Percentiles rank a stretch among this genome's conserved stretches.
Conservation (phyloP, 2,113 vertebrate species). For the Echinops telfairi region DNA sequence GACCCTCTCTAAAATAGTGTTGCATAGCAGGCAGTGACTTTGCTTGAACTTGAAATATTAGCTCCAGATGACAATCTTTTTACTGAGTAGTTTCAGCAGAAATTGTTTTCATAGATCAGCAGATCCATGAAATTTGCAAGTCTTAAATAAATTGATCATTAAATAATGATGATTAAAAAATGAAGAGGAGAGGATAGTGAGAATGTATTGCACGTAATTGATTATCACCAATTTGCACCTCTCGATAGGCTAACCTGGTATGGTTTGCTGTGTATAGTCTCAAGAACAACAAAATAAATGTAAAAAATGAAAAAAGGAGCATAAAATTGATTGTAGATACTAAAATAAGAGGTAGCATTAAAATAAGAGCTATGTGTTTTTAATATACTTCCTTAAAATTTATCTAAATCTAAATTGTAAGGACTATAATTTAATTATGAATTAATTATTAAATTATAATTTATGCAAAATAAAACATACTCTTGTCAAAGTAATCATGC, state of each 20-base stretch:
- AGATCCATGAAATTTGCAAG: too few species aligned
- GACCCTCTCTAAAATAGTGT: neutral
- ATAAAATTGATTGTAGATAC: neutral
- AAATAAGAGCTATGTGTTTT: neutral
- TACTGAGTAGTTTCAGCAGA: neutral
- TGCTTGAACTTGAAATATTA: neutral
- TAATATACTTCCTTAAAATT: slow-evolving; percentile 23
- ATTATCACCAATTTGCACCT: neutral
- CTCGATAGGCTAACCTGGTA: neutral
- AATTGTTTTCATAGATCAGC: too few species aligned
- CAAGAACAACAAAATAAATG: neutral
- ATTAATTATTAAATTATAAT: too few species aligned
- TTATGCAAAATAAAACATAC: too few species aligned
- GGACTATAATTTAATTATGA: too few species aligned
- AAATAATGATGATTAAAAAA: neutral
- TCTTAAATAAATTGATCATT: too few species aligned
- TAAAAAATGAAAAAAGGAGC: too few species aligned
- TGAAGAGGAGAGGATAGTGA: neutral
- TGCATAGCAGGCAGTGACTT: neutral
- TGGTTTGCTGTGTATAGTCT: neutral
- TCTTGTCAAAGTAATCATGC: slow-evolving; percentile 21
- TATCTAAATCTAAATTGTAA: neutral
- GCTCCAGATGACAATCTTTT: neutral
- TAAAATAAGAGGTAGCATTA: slow-evolving; percentile 11
- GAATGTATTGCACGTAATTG: neutral